A percentile compares a stretch with the other conserved stretches of the same genome.
phyloP scores from a whole-genome alignment of 2,888 invertebrate species.

The Ferrisia virgata region DNA sequence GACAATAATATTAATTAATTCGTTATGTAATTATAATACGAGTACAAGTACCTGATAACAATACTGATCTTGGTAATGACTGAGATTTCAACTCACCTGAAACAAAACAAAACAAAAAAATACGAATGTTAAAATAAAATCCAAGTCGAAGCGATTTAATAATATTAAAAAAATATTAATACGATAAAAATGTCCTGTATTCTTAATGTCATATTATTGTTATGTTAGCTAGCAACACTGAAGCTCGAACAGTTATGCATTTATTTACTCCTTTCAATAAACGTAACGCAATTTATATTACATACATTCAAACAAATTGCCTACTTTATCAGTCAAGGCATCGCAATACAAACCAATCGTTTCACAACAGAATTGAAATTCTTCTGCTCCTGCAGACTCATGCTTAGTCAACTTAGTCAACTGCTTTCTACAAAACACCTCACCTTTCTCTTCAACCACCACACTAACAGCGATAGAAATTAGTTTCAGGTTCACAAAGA shows the following conservation, averaged over 20 bases:
- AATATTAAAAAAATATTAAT: neutral
- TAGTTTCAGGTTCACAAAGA: too few species aligned
- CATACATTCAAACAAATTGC: neutral
- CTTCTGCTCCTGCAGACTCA: neutral
- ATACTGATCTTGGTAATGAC: conserved; percentile 54
- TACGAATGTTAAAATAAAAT: neutral
- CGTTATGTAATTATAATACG: neutral
- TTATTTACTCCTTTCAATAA: neutral
- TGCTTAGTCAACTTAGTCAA: neutral
- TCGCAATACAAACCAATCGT: neutral
- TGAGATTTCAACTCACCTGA: conserved; percentile 61
- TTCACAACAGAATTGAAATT: neutral
- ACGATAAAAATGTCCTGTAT: neutral
- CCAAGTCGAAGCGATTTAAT: neutral
- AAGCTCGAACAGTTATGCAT: neutral
- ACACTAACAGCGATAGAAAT: neutral
- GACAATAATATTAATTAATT: neutral
- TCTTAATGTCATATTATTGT: neutral
- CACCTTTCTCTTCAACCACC: neutral
- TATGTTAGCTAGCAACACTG: neutral
- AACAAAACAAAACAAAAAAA: conserved; percentile 53
- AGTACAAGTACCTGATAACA: conserved; percentile 8
- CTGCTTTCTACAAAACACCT: too few species aligned
- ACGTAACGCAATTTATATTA: neutral
- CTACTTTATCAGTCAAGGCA: neutral